A percentile compares a stretch with the other conserved stretches of the same genome.
These are phyloP conservation scores for Microctonus aethiopoides DNA, from an alignment of 2,888 invertebrate genomes.

Conservation along the genomic window DNA sequence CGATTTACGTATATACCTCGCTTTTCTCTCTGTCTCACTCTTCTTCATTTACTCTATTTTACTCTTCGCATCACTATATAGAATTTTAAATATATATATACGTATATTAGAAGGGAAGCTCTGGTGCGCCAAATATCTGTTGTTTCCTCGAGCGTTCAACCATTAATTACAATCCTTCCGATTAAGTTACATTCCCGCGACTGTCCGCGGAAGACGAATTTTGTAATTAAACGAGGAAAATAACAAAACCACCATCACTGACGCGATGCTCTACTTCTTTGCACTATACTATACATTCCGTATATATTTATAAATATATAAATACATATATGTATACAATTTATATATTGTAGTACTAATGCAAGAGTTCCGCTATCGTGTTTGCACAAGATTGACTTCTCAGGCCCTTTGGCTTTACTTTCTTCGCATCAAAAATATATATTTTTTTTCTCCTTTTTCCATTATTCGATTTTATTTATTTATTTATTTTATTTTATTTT, in stretches of 20 bases:
- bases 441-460: background rate
- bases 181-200: conserved; percentile 20
- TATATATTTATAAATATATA: background rate
- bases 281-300: background rate
- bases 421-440: background rate
- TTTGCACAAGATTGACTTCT: conserved; percentile 26
- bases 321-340: background rate
- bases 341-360: no score
- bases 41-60: background rate
- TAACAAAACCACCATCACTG: background rate
- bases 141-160: conserved; percentile 38
- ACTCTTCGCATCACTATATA: background rate
- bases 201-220: conserved; percentile 27
- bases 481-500: background rate
- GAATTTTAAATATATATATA: background rate
- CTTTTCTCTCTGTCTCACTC: background rate
- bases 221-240: conserved; percentile 19
- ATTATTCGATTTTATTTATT: background rate
- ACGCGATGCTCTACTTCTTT: background rate
- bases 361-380: conserved; percentile 10
- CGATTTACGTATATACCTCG: conserved; percentile 53
- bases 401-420: conserved; percentile 22
- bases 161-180: conserved; percentile 42
- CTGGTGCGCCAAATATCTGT: conserved; percentile 46
- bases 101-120: background rate